These are phyloP conservation scores for Sisyra terminalis DNA, from an alignment of 2,888 invertebrate genomes.

Conservation along the genomic window DNA sequence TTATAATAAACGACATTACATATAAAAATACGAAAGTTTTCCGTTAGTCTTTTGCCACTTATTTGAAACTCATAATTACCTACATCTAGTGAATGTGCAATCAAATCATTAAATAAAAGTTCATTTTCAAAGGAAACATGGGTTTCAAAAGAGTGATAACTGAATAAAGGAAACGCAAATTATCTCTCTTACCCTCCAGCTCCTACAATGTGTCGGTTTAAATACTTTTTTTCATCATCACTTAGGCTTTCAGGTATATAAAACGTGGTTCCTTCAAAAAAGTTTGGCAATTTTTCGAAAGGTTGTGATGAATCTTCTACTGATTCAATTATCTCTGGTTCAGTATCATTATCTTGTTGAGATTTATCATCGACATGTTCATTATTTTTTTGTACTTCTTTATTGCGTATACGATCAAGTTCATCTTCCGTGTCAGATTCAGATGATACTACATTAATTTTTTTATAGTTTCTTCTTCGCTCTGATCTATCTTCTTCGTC, in stretches of 20 bases:
- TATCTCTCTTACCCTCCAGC: slow-evolving; percentile 45
- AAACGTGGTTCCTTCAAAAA: slow-evolving; percentile 33
- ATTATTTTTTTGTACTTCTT: slow-evolving; percentile 8
- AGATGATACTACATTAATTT: slow-evolving; percentile 13
- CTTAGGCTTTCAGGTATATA: slow-evolving; percentile 27
- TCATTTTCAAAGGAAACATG: too few relatives aligned
- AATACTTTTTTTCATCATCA: slow-evolving; percentile 19
- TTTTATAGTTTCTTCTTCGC: slow-evolving; percentile 4
- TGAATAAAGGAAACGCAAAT: too few relatives aligned
- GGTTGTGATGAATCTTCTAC: not conserved
- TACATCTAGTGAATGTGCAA: too few relatives aligned
- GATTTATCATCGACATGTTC: slow-evolving; percentile 9
- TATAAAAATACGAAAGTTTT: too few relatives aligned
- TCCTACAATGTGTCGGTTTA: slow-evolving; percentile 37
- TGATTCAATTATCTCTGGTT: slow-evolving; percentile 11
- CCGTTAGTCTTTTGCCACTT: too few relatives aligned
- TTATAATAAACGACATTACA: too few relatives aligned
- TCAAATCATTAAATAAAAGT: too few relatives aligned
- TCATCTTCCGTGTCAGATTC: slow-evolving; percentile 46
- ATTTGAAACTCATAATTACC: too few relatives aligned
- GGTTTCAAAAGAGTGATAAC: too few relatives aligned
- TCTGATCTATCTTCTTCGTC: slow-evolving; percentile 10
- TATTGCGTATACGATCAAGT: slow-evolving; percentile 29
- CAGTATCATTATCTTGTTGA: slow-evolving; percentile 15
- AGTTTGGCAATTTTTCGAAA: slow-evolving; percentile 24